A percentile compares a stretch with the other conserved stretches of the same genome.
Evolutionary conservation across 2,888 invertebrate genomes (phyloP).

Genomic region (Zygogramma bicolorata): DNA sequence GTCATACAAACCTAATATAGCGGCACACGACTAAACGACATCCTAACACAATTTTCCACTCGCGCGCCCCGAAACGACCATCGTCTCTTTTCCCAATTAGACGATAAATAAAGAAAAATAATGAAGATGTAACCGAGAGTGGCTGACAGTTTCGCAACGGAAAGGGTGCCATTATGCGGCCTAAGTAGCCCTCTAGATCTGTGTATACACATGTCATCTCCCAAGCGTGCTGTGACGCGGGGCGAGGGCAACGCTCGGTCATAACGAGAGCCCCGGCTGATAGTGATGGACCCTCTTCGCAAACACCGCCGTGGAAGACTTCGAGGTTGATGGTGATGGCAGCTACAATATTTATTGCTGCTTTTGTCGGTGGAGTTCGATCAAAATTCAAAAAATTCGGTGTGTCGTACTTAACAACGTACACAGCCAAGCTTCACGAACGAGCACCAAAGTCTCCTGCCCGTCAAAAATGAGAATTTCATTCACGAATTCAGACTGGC

Average conservation of each 20-base stretch:
- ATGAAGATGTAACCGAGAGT: constrained; percentile 42
- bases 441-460: too few relatives aligned
- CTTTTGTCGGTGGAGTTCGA: too few relatives aligned
- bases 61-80: neutral
- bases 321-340: neutral
- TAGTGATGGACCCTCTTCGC: constrained; percentile 7
- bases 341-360: too few relatives aligned
- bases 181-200: constrained; percentile 41
- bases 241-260: constrained; percentile 9
- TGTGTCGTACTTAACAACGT: too few relatives aligned
- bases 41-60: constrained; percentile 29
- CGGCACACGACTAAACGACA: too few relatives aligned
- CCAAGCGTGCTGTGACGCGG: constrained; percentile 43
- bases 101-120: constrained; percentile 37
- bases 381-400: too few relatives aligned
- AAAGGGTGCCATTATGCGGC: constrained; percentile 37
- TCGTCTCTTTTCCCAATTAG: constrained; percentile 16
- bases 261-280: constrained; percentile 29
- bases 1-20: too few relatives aligned
- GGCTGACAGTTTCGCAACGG: constrained; percentile 26
- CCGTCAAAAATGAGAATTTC: too few relatives aligned
- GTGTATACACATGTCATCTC: constrained; percentile 51
- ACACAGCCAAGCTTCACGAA: too few relatives aligned
- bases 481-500: too few relatives aligned
- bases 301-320: neutral